These are phyloP conservation scores for Dolomedes plantarius DNA, from an alignment of 2,888 invertebrate genomes.

Conservation along the genomic window DNA sequence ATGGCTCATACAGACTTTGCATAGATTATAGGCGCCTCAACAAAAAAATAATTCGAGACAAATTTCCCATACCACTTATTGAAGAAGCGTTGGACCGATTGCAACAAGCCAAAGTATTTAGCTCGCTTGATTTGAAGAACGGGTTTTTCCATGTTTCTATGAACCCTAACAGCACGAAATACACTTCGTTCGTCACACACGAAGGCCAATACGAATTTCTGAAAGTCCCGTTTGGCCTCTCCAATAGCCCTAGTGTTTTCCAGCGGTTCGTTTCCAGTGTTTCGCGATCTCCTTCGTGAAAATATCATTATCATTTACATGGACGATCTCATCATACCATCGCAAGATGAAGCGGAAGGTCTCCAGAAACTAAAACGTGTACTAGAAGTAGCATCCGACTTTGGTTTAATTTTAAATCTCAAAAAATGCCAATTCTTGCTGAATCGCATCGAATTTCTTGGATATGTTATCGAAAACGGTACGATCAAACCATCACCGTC, in stretches of 20 bases:
- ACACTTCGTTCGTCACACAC: slow-evolving; percentile 17
- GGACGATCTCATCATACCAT: slow-evolving; percentile 22
- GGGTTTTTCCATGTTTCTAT: no score
- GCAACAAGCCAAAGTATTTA: no score
- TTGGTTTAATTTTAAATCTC: slow-evolving; percentile 32
- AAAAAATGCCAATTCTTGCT: slow-evolving; percentile 31
- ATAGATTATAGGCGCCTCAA: no score
- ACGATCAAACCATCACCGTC: no score
- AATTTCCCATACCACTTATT: no score
- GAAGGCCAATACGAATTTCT: slow-evolving; percentile 17
- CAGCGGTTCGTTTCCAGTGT: slow-evolving; percentile 11
- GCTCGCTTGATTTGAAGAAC: no score
- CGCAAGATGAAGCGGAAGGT: not conserved
- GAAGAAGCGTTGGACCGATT: no score
- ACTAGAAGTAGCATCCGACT: not conserved
- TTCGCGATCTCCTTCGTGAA: not conserved
- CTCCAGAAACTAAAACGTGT: not conserved
- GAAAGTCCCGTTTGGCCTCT: not conserved
- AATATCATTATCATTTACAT: slow-evolving; percentile 24
- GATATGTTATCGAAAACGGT: slow-evolving; percentile 25
- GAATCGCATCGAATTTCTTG: slow-evolving; percentile 5
- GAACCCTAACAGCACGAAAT: not conserved
- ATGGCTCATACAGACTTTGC: not conserved
- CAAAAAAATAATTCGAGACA: no score
- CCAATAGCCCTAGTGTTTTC: not conserved